phyloP scores from a whole-genome alignment of 2,888 invertebrate genomes.

The Bombylius discolor region DNA sequence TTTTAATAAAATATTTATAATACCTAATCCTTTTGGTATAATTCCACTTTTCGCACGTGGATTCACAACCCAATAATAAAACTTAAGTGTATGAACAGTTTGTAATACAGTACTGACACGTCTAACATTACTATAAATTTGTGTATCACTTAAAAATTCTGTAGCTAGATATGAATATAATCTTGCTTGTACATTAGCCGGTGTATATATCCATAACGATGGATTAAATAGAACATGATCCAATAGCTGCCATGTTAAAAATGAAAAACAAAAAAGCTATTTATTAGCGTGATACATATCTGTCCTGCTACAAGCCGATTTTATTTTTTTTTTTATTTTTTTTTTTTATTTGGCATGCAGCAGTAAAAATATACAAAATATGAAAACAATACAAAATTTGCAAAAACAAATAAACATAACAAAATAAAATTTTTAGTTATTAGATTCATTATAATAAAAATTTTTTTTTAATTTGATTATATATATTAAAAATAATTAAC shows the following conservation, averaged over 20 bases:
- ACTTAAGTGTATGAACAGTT: constrained; percentile 96
- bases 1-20: not conserved
- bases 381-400: not conserved
- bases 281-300: constrained; percentile 47
- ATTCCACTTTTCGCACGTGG: constrained; percentile 91
- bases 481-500: too few relatives aligned
- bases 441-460: too few relatives aligned
- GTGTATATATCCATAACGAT: constrained; percentile 96
- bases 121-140: constrained; percentile 92
- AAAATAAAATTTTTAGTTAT: not conserved
- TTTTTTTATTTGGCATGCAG: constrained; percentile 22
- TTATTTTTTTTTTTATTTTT: constrained; percentile 12
- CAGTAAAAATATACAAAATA: constrained; percentile 15
- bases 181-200: constrained; percentile 86
- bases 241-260: constrained; percentile 88
- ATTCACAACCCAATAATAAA: constrained; percentile 98
- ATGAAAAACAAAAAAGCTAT: constrained; percentile 82
- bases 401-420: not conserved
- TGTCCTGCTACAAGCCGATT: constrained; percentile 41
- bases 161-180: constrained; percentile 96
- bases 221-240: constrained; percentile 99
- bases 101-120: constrained; percentile 95
- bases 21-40: constrained; percentile 86
- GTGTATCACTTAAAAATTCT: constrained; percentile 96
- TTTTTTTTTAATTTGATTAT: too few relatives aligned